phyloP scores from a whole-genome alignment of 2,113 vertebrate species.

The Porphyrio hochstetteri region DNA sequence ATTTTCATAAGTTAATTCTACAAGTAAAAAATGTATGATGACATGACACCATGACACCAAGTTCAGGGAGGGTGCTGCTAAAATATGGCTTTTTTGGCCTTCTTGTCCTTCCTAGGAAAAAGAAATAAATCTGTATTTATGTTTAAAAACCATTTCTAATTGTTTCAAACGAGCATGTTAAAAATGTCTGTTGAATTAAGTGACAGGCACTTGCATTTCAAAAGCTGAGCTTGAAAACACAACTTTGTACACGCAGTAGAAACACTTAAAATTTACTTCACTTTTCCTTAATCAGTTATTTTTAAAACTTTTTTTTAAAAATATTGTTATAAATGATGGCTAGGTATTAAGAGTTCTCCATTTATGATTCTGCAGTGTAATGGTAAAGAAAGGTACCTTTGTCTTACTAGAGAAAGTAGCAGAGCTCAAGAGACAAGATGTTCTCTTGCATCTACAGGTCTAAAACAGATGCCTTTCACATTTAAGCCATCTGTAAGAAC shows the following conservation, averaged over 20 bases:
- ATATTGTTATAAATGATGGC: background rate
- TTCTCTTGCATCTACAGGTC: background rate
- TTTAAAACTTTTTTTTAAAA: background rate
- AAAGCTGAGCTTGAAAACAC: background rate
- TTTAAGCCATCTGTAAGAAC: background rate
- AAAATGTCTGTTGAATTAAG: background rate
- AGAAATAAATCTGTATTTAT: background rate
- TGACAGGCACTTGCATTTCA: background rate
- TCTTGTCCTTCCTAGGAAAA: background rate
- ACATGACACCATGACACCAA: background rate
- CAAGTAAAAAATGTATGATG: background rate
- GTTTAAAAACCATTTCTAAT: background rate
- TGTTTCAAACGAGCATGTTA: background rate
- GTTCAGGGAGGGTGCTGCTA: background rate
- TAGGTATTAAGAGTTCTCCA: background rate
- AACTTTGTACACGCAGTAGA: background rate
- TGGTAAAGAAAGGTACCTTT: background rate
- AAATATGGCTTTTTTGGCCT: background rate
- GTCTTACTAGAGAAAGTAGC: background rate
- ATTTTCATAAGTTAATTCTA: background rate
- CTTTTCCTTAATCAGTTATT: background rate
- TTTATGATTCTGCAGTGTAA: background rate
- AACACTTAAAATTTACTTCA: background rate
- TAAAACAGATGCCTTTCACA: background rate
- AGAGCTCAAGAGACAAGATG: background rate